Evolutionary conservation across 1,140 invertebrate species (phyloP).

Genomic region (Scaptodrosophila lebanonensis): DNA sequence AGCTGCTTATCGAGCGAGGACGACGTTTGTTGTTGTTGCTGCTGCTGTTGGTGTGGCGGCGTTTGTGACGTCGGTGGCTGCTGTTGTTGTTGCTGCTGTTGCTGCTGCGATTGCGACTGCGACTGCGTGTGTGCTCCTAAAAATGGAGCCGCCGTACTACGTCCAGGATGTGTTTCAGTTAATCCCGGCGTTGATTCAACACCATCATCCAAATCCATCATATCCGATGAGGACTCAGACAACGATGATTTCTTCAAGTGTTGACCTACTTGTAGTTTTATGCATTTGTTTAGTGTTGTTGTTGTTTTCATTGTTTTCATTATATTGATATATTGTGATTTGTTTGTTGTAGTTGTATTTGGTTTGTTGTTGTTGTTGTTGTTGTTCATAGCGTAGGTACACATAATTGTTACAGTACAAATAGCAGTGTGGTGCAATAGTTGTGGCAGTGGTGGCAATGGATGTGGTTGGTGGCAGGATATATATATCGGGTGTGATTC

Average conservation of each 20-base stretch:
- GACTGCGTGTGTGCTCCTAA: constrained; percentile 69
- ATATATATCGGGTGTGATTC: constrained; percentile 26
- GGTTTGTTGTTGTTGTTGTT: constrained; percentile 21
- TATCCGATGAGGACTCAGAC: constrained; percentile 95
- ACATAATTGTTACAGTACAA: constrained; percentile 36
- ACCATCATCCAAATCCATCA: constrained; percentile 96
- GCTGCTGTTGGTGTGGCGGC: constrained; percentile 36
- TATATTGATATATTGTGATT: too few species aligned
- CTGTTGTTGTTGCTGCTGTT: constrained; percentile 36
- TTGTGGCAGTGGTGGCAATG: constrained; percentile 23
- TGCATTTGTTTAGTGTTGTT: constrained; percentile 69
- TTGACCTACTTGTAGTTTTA: constrained; percentile 82
- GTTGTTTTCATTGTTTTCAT: too few species aligned
- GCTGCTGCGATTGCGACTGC: constrained; percentile 32
- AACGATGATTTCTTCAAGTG: constrained; percentile 93
- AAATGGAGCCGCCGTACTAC: constrained; percentile 72
- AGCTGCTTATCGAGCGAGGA: constrained; percentile 41
- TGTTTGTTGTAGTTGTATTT: constrained; percentile 20
- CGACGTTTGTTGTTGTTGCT: constrained; percentile 31
- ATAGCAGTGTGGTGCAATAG: constrained; percentile 14
- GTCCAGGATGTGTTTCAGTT: constrained; percentile 74
- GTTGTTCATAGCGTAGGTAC: not conserved
- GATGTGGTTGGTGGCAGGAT: constrained; percentile 25
- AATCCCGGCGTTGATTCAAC: constrained; percentile 85
- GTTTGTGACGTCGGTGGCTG: constrained; percentile 35